Percentiles rank a stretch among this genome's conserved stretches.
Evolutionary conservation across 2,888 invertebrate genomes (phyloP).

Genomic region (Caradrina kadenii): DNA sequence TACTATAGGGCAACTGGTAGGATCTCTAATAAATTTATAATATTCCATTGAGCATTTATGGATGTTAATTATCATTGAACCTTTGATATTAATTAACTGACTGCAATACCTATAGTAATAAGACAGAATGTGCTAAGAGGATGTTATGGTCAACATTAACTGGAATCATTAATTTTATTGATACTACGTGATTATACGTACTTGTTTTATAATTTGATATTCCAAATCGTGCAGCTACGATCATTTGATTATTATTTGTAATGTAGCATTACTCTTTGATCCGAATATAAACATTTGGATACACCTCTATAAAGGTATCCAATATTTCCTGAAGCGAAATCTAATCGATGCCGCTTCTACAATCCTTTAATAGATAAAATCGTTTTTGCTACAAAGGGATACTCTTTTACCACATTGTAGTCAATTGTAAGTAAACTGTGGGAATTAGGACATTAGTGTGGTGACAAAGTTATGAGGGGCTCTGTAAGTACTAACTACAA

Average conservation of each 20-base stretch:
- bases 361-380: neutral
- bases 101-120: constrained; percentile 19
- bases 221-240: neutral
- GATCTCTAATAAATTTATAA: constrained; percentile 5
- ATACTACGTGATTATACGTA: constrained; percentile 8
- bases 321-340: neutral
- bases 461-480: constrained; percentile 1
- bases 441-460: constrained; percentile 7
- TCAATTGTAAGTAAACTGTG: constrained; percentile 6
- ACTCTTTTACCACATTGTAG: constrained; percentile 1
- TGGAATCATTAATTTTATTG: constrained; percentile 31
- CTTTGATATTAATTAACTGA: constrained; percentile 40
- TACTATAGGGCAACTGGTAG: neutral
- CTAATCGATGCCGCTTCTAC: neutral
- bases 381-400: neutral
- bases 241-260: neutral
- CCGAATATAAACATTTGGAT: too few species aligned
- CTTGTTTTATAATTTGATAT: constrained; percentile 8
- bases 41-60: constrained; percentile 11
- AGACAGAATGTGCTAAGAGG: constrained; percentile 28
- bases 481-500: neutral
- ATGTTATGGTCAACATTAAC: constrained; percentile 12
- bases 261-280: too few species aligned
- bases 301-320: neutral
- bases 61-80: constrained; percentile 30